phyloP scores from a whole-genome alignment of 2,113 vertebrate species.

The Chrysochloris asiatica region DNA sequence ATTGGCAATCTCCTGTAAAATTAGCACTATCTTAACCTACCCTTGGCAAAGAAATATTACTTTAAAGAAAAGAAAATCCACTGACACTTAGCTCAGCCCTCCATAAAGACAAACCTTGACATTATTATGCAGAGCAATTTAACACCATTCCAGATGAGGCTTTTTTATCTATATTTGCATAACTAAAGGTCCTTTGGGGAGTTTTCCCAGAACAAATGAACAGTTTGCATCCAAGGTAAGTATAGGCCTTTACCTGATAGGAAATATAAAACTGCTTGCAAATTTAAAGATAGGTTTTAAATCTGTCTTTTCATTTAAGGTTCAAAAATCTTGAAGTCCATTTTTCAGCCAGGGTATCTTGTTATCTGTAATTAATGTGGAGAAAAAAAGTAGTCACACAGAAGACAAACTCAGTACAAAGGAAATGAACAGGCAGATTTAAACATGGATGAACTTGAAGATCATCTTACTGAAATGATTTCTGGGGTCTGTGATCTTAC shows the following conservation, averaged over 20 bases:
- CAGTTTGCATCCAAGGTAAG: conserved; percentile 24
- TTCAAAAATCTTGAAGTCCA: background rate
- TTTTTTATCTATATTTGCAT: conserved; percentile 52
- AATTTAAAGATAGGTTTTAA: background rate
- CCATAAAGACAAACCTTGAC: background rate
- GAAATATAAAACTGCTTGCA: background rate
- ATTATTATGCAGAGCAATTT: background rate
- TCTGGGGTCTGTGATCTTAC: background rate
- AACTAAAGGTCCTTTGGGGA: conserved; percentile 20
- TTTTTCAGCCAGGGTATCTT: background rate
- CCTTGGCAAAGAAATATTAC: background rate
- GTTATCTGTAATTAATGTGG: background rate
- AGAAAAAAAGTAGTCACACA: background rate
- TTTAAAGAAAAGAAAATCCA: background rate
- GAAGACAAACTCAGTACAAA: too few relatives aligned
- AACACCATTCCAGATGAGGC: conserved; percentile 1
- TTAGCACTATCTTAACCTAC: background rate
- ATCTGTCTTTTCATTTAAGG: background rate
- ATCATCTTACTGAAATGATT: background rate
- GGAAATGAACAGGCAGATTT: background rate
- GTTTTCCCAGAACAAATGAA: conserved; percentile 39
- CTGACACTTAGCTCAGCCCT: background rate
- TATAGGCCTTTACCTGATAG: background rate
- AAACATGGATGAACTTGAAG: background rate
- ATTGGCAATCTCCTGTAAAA: background rate